Conservation (phyloP, 2,797 vertebrate genomes). For the Diceros bicornis region DNA sequence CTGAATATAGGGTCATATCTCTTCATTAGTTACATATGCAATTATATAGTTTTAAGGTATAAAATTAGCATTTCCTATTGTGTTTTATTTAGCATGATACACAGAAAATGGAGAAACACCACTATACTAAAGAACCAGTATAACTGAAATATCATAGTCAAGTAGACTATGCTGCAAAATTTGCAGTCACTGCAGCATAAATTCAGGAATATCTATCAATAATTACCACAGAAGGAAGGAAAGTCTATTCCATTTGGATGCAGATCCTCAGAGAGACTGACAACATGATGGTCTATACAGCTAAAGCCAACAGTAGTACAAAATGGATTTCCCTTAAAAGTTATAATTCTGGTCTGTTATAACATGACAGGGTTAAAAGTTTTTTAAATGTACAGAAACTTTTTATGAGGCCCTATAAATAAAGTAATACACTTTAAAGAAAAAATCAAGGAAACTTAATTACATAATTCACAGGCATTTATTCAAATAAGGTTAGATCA, state of each 20-base stretch:
- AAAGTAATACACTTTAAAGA: constrained; percentile 59
- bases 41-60: background rate
- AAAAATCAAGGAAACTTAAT: constrained; percentile 47
- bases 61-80: background rate
- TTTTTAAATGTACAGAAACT: background rate
- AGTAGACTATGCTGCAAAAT: background rate
- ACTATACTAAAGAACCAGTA: background rate
- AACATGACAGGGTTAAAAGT: background rate
- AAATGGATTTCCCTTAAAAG: background rate
- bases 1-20: background rate
- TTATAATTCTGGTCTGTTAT: background rate
- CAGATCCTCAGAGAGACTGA: background rate
- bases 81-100: background rate
- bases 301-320: background rate
- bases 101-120: background rate
- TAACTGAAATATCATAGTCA: background rate
- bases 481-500: constrained; percentile 46
- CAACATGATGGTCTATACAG: too few relatives aligned
- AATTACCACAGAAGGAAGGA: background rate
- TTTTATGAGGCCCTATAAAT: constrained; percentile 24
- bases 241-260: background rate
- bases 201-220: background rate
- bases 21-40: background rate
- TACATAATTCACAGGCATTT: constrained; percentile 10
- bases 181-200: background rate